These are phyloP conservation scores for Furcifer pardalis DNA, from an alignment of 2,797 vertebrate species.

Conservation along the genomic window DNA sequence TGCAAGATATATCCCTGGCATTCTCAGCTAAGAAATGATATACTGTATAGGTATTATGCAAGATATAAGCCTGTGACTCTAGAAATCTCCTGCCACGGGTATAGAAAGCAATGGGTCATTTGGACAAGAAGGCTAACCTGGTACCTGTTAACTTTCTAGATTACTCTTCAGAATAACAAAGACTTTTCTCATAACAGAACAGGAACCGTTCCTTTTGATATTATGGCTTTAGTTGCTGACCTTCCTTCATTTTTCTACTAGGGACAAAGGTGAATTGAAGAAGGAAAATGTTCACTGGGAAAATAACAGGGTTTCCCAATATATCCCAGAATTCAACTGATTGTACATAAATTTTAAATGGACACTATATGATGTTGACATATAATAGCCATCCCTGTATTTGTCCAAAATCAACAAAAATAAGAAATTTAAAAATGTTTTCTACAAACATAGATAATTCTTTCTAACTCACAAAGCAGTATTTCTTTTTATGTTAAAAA, in stretches of 20 bases:
- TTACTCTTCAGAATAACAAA: neutral
- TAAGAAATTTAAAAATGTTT: constrained; percentile 40
- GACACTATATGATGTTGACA: constrained; percentile 15
- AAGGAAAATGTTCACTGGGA: neutral
- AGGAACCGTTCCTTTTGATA: too few relatives aligned
- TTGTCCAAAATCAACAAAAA: constrained; percentile 6
- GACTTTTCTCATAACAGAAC: neutral
- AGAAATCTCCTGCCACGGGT: neutral
- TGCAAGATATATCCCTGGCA: neutral
- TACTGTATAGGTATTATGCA: neutral
- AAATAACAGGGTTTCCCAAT: neutral
- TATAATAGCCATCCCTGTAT: neutral
- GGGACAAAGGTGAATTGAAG: neutral
- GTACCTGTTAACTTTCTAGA: neutral
- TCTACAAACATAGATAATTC: constrained; percentile 4
- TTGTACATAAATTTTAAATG: constrained; percentile 17
- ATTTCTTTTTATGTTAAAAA: neutral
- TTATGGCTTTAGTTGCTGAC: neutral
- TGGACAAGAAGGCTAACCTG: neutral
- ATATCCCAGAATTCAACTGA: neutral
- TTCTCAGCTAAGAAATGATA: neutral
- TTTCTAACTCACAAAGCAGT: neutral
- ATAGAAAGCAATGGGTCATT: neutral
- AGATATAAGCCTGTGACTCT: neutral
- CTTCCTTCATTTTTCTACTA: neutral